Base-by-base conservation (phyloP, 37 sponge, comb jelly and placozoan species). In the Petrosia ficiformis region DNA sequence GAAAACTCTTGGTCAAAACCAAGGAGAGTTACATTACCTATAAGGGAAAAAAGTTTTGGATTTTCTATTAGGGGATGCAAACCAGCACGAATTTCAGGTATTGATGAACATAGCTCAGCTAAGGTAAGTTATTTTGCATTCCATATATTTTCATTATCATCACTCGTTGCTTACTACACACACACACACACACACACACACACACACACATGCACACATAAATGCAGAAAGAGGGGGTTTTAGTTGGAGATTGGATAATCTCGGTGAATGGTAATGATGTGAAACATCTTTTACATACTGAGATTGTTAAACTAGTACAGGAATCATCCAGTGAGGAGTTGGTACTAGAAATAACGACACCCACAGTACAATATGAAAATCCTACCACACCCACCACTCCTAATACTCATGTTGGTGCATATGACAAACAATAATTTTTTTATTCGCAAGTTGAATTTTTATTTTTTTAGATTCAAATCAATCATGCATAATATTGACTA, bases 1-100 rank as follows among this genome's bases (percentile, higher is more conserved):
- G 88, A 77, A 26, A 65, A 81, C 22, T 42, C 34, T 1, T 87
- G 88, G 88, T 26, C 72, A 11, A 42, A 67, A 19, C 88, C 88
- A 8, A 70, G 82, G n/a, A 72, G 32, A 22, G 59, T 87, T 19
- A 52, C 56, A 24, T 32, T 87, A 31, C 6, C 25, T 26, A 65
- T 29, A 21, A 61, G 74, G 36, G 64, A 10, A 25, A 72, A 54
- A 30, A 60, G 37, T 42, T 66, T 68, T 67, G 88, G 88, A 21
- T 72, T 87, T 42, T 82, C 82, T 1, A 39, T 87, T 2, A 35
- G 60, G 24, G 74, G 79, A 1, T 81, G 78, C 25, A 67, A 56
- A 25, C 88, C 88, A 0, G 70, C 77, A 29, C 36, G n/a, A n/a
- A 35, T 87, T 1, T 76, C 78, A 35, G 56, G 35, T 42, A 64